Evolutionary conservation across 2,113 vertebrate genomes (phyloP).

Genomic region (Anolis sagrei): DNA sequence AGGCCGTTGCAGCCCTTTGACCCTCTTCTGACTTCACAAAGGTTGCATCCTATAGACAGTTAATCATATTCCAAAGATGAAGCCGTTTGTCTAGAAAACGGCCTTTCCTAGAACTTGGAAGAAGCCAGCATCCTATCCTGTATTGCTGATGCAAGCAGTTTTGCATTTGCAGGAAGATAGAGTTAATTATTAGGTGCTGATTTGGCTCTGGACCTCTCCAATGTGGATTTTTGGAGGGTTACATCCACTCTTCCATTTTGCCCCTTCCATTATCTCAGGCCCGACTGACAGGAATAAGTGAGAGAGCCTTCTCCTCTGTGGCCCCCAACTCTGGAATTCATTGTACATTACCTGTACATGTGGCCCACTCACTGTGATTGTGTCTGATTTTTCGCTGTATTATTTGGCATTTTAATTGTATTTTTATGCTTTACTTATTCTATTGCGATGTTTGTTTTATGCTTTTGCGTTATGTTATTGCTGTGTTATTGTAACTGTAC

Average conservation of each 20-base stretch:
- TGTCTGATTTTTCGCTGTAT: too few species aligned
- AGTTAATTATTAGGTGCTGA: slow-evolving; percentile 65
- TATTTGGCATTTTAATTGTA: too few species aligned
- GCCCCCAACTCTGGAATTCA: too few species aligned
- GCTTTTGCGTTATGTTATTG: too few species aligned
- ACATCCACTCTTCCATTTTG: not conserved
- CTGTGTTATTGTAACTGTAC: too few species aligned
- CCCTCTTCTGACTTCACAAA: not conserved
- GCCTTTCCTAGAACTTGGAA: slow-evolving; percentile 33
- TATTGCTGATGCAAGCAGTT: not conserved
- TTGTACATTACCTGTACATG: too few species aligned
- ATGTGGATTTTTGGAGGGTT: not conserved
- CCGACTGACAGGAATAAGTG: too few species aligned
- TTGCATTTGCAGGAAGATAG: fast-evolving
- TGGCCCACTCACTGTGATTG: too few species aligned
- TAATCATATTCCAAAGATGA: slow-evolving; percentile 53
- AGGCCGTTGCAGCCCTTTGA: not conserved
- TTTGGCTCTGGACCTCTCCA: not conserved
- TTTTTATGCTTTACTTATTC: too few species aligned
- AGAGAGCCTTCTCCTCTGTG: too few species aligned
- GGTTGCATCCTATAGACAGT: slow-evolving; percentile 21
- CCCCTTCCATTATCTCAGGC: too few species aligned
- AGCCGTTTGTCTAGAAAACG: slow-evolving; percentile 39
- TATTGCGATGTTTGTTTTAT: too few species aligned
- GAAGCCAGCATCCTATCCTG: fast-evolving